Evolutionary conservation across 2,797 vertebrate species (phyloP), one percentile per base, ranked within the genome.

Genomic region (Spatula versicolor): DNA sequence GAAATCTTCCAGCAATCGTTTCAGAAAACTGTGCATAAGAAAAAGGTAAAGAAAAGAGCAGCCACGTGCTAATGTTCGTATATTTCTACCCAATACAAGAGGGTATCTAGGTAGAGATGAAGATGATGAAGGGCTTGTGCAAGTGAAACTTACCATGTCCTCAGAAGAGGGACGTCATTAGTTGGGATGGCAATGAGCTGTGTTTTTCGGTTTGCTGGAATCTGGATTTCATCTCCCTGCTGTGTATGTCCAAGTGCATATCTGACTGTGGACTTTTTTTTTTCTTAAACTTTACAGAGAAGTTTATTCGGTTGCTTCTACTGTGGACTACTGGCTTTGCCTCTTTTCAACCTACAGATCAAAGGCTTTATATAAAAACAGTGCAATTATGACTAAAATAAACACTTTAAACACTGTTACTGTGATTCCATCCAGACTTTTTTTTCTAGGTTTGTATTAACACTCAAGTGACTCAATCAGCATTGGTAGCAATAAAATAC

Each of bases 371-470:
- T 75, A 37, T 84, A 83, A 94, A 93, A 95, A 58, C 85, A 92
- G 76, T 71, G 91, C 73, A 93, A 91, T 92, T 93, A 92, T 68
- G 83, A 62, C 81, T 95, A 92, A 94, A 93, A 86, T 92, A 92
- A 96, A 96, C 92, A 93, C 76, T 95, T 95, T 68, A 88, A 91
- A 62, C 50, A 77, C 83, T 64, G 15, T 89, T 83, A 83, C 62
- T 94, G 50, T 90, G 83, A 97, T 95, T 95, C 83, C 54, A 69
- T 94, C 95, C 93, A 92, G 93, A 69, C 75, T 80, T 92, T 74
- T 81, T 39, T 2, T 41, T 48, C 46, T 64, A 72, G 71, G 41
- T 90, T 96, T 96, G 83, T 77, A 75, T 55, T 90, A 96, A 86
- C 75, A 84, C 58, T 92, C 58, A 31, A 82, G 64, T 89, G 93